Evolutionary conservation across 2,113 vertebrate genomes (phyloP).

Genomic region (Pongo abelii): DNA sequence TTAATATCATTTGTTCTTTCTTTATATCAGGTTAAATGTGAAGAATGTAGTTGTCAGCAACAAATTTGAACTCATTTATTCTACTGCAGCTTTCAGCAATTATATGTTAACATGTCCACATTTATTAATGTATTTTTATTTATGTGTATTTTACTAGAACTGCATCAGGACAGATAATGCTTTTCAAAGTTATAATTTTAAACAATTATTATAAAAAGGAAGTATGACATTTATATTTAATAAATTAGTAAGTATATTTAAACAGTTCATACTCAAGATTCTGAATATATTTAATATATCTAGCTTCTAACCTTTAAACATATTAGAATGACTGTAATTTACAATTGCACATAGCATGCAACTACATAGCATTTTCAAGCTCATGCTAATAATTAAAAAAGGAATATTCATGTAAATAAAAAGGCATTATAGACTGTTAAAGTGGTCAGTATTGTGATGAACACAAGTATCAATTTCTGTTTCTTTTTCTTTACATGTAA

Average conservation of each 20-base stretch:
- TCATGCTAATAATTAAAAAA: not conserved
- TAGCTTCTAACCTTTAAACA: not conserved
- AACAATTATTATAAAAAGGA: not conserved
- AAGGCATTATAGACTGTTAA: not conserved
- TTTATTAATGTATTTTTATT: not conserved
- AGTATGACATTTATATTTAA: not conserved
- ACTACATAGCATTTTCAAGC: not conserved
- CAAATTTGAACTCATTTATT: slow-evolving; percentile 19
- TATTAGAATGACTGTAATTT: not conserved
- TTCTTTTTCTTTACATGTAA: not conserved
- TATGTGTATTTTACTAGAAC: not conserved
- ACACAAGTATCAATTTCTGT: not conserved
- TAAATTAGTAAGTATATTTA: not conserved
- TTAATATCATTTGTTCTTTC: not conserved
- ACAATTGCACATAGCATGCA: not conserved
- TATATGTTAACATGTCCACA: not conserved
- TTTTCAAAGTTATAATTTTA: not conserved
- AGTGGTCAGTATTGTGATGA: not conserved
- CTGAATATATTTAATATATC: not conserved
- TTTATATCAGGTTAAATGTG: not conserved
- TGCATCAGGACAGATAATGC: not conserved
- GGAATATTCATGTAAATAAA: not conserved
- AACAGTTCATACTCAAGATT: not conserved
- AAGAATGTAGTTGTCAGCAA: not conserved
- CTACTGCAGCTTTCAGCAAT: not conserved